Percentiles rank a stretch among this genome's conserved stretches.
phyloP scores from a whole-genome alignment of 2,888 invertebrate genomes.

The Agrypnus murinus region DNA sequence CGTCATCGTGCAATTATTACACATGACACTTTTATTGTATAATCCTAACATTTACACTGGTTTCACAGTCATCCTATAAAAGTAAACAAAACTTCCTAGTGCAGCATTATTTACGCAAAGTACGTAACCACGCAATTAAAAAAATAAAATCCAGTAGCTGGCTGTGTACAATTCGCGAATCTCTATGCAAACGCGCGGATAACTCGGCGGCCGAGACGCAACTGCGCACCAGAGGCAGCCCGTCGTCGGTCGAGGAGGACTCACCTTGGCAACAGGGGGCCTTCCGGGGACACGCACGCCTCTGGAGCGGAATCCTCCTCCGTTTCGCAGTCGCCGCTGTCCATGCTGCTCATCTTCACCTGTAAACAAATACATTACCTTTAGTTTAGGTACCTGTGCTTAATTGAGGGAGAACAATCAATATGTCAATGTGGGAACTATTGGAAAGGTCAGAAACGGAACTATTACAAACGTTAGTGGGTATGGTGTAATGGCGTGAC shows the following conservation, averaged over 20 bases:
- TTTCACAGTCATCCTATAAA: slow-evolving; percentile 38
- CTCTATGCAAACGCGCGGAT: slow-evolving; percentile 48
- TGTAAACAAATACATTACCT: slow-evolving; percentile 44
- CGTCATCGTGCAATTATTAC: slow-evolving; percentile 56
- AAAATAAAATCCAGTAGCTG: slow-evolving; percentile 27
- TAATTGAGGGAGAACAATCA: slow-evolving; percentile 41
- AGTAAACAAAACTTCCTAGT: slow-evolving; percentile 20
- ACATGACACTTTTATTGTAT: slow-evolving; percentile 53
- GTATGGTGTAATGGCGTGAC: slow-evolving; percentile 13
- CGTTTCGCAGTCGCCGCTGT: slow-evolving; percentile 68
- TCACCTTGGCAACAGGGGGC: slow-evolving; percentile 66
- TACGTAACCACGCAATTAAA: slow-evolving; percentile 20
- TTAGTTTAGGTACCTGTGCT: slow-evolving; percentile 31
- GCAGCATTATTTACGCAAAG: not conserved
- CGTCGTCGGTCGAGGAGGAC: slow-evolving; percentile 50
- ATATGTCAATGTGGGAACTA: slow-evolving; percentile 45
- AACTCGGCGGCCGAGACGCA: slow-evolving; percentile 54
- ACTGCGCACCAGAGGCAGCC: slow-evolving; percentile 54
- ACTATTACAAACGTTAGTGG: slow-evolving; percentile 9
- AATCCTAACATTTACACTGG: slow-evolving; percentile 54
- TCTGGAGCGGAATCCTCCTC: slow-evolving; percentile 70
- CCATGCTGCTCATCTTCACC: slow-evolving; percentile 63
- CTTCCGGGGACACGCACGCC: slow-evolving; percentile 68
- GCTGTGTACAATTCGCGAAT: slow-evolving; percentile 33
- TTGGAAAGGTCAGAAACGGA: slow-evolving; percentile 56